Percentiles rank a stretch among this genome's conserved stretches.
These are phyloP conservation scores for Megalops atlanticus DNA, from an alignment of 2,113 vertebrate species.

Conservation along the genomic window DNA sequence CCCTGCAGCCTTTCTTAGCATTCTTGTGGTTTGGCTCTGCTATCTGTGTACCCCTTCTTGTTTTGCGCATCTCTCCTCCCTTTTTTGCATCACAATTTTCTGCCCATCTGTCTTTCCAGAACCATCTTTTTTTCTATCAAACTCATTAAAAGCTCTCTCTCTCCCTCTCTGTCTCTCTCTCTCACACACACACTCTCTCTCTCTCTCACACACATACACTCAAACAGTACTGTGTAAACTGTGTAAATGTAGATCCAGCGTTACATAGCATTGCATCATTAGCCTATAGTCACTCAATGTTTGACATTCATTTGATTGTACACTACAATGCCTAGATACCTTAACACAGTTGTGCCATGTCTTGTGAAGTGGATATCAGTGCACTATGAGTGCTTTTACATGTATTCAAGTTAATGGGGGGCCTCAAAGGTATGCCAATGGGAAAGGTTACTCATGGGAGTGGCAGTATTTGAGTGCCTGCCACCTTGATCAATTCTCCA, in stretches of 20 bases:
- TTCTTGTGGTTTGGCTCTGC: neutral
- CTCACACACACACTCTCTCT: too few species aligned
- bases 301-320: too few species aligned
- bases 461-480: neutral
- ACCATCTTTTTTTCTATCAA: conserved; percentile 1
- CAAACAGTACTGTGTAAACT: too few species aligned
- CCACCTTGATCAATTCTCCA: neutral
- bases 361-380: neutral
- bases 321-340: too few species aligned
- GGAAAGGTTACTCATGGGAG: neutral
- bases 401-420: neutral
- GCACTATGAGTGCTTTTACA: too few species aligned
- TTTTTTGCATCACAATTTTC: neutral
- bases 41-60: neutral
- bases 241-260: too few species aligned
- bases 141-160: too few species aligned
- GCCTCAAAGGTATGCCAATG: neutral
- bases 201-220: too few species aligned
- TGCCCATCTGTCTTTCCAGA: conserved; percentile 12
- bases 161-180: too few species aligned
- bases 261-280: too few species aligned
- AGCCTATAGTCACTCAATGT: too few species aligned
- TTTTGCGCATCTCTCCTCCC: conserved; percentile 30
- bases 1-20: neutral
- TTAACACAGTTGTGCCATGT: neutral